Evolutionary conservation across 2,797 vertebrate genomes (phyloP), one percentile per base, ranked within the genome.

Genomic region (Lagodon rhomboides): DNA sequence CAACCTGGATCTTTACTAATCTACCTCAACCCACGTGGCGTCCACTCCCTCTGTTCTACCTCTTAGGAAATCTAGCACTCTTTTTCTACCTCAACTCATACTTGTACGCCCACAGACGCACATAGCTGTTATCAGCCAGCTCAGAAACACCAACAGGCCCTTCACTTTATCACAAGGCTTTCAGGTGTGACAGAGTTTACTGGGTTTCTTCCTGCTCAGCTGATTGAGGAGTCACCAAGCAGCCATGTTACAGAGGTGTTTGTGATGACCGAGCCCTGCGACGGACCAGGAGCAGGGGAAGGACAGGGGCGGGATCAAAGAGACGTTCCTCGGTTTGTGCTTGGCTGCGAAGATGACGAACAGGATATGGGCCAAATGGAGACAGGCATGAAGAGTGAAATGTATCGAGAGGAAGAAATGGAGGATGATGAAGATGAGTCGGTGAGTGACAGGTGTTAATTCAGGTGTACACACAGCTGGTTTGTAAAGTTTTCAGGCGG

Each of bases 211-310:
- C 65, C 54, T 38, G 73, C 66, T 46, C n/a, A 5, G 27, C 61
- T n/a, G 50, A 67, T 44, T 68, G 64, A 63, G 75, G 80, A 71
- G 75, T 56, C 64, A n/a, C 77, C 67, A 38, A 77, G 68, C 82
- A 61, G 66, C 68, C 75, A 93, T 93, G 93, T 68, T 50, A 12
- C 66, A 0, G 5, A 22, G 43, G 16, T 4, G 58, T 83, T 84
- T 93, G 95, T 96, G 90, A 98, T 97, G 97, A 96, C 94, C 90
- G 92, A 95, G 72, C 69, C 94, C 94, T 61, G 67, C 23, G 20
- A 27, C 23, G 67, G 78, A 74, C 53, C 51, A 43, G 68, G 30
- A 80, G 23, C 18, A 75, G 56, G 3, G 18, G 91, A 84, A 90
- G 88, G 87, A 83, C 89, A 84, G 90, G 91, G 73, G 94, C 91